Percentiles rank a stretch among this genome's conserved stretches.
phyloP scores from a whole-genome alignment of 2,797 vertebrate genomes.

The Ctenosaura bakeri region DNA sequence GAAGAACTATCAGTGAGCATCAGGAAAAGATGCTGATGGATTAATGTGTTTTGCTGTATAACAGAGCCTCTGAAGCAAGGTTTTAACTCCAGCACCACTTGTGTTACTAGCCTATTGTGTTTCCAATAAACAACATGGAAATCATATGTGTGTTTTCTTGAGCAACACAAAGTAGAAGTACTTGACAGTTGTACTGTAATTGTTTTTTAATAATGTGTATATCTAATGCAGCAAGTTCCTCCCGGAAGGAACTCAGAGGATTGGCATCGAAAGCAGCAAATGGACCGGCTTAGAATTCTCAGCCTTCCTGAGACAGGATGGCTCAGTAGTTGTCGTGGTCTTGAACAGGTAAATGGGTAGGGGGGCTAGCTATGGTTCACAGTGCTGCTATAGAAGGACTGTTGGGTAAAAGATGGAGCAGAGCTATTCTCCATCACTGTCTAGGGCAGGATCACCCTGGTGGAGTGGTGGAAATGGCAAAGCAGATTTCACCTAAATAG shows the following conservation, averaged over 20 bases:
- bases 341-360: constrained; percentile 87
- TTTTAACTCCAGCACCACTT: too few relatives aligned
- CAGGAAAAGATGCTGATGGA: too few relatives aligned
- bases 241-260: constrained; percentile 88
- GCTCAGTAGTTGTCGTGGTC: constrained; percentile 83
- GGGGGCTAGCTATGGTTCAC: fast-evolving
- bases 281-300: constrained; percentile 81
- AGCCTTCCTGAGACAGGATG: constrained; percentile 86
- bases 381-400: fast-evolving
- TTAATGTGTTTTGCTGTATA: too few relatives aligned
- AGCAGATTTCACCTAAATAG: not conserved
- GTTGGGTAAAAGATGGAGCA: fast-evolving
- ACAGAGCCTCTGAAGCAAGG: too few relatives aligned
- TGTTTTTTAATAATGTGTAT: not conserved
- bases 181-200: not conserved
- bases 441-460: not conserved
- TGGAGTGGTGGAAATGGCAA: too few relatives aligned
- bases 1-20: too few relatives aligned
- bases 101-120: too few relatives aligned
- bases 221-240: constrained; percentile 88
- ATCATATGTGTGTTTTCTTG: too few relatives aligned
- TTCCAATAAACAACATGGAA: too few relatives aligned
- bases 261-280: constrained; percentile 78
- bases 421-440: not conserved
- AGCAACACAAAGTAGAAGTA: too few relatives aligned